Base-by-base conservation (phyloP, 2,113 vertebrate genomes). In the Cynopterus brachyotis region DNA sequence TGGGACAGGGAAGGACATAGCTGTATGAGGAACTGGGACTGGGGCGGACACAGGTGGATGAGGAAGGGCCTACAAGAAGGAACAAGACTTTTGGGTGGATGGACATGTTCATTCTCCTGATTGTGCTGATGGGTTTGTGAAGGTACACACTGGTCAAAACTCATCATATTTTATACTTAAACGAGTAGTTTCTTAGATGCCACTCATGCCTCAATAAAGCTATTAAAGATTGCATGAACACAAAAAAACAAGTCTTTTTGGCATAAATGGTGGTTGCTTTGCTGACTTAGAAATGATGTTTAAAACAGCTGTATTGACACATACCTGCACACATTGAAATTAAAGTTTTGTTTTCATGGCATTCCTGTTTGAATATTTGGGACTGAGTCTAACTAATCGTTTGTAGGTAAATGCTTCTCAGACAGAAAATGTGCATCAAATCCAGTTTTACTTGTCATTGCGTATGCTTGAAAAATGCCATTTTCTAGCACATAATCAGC, bases 11-110 rank as follows among this genome's bases (percentile, higher is more conserved):
- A n/a, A n/a, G n/a, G n/a, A n/a, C n/a, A n/a, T n/a, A n/a, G n/a
- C n/a, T n/a, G n/a, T n/a, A n/a, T n/a, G n/a, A n/a, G n/a, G n/a
- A n/a, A n/a, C n/a, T 45, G 88, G n/a, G 35, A 62, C 15, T 11
- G 9, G 37, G 2, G 9, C 45, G 12, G 13, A 24, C 26, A 19
- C 40, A 10, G n/a, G 1, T 16, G 0, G 1, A 10, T 6, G 42
- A 45, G 30, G 15, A 19, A 62, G 28, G n/a, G 17, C 20, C 22
- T 30, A 13, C 9, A 30, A 70, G 64, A 20, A 32, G 40, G 19
- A 64, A 85, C 17, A 28, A 28, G 16, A 17, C 30, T 30, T 30
- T 2, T 11, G 53, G 64, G 53, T 13, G 45, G 88, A 55, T 0
- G 22, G 12, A 6, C 42, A 32, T 3, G 12, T 7, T 60, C 55